These are phyloP conservation scores for Scrobipalpa atriplicella DNA, from an alignment of 2,888 invertebrate genomes.

Conservation along the genomic window DNA sequence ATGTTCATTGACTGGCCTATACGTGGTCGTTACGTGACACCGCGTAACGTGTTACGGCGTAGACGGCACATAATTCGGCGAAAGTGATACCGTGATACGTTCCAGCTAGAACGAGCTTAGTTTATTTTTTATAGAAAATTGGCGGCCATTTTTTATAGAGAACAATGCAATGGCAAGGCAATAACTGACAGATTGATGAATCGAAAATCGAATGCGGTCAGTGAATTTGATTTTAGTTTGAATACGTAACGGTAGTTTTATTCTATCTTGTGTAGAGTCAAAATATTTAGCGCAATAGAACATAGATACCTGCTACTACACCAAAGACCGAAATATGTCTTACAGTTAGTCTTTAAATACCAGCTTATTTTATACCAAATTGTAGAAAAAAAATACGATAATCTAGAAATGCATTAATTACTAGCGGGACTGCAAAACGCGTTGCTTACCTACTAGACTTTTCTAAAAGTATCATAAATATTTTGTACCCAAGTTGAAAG, in stretches of 20 bases:
- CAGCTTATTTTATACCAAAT: too few relatives aligned
- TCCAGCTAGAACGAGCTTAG: not conserved
- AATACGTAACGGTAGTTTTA: not conserved
- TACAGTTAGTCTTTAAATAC: too few relatives aligned
- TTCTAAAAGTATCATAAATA: too few relatives aligned
- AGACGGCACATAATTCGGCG: conserved; percentile 17
- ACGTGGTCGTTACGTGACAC: conserved; percentile 15
- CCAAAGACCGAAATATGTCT: too few relatives aligned
- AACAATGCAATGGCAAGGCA: conserved; percentile 7
- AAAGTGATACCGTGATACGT: conserved; percentile 18
- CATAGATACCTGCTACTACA: too few relatives aligned
- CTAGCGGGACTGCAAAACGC: too few relatives aligned
- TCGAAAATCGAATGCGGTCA: not conserved
- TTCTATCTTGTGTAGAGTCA: too few relatives aligned
- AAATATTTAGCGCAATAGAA: too few relatives aligned
- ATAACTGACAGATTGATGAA: not conserved
- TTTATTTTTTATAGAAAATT: conserved; percentile 11
- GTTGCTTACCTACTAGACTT: too few relatives aligned
- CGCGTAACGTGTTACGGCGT: conserved; percentile 13
- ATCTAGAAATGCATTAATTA: too few relatives aligned
- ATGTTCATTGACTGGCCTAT: not conserved
- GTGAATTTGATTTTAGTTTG: not conserved
- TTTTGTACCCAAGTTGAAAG: too few relatives aligned
- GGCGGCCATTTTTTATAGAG: conserved; percentile 3
- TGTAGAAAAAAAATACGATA: too few relatives aligned